These are phyloP conservation scores for Morpho deidamia DNA, from an alignment of 2,888 invertebrate species.

Conservation along the genomic window DNA sequence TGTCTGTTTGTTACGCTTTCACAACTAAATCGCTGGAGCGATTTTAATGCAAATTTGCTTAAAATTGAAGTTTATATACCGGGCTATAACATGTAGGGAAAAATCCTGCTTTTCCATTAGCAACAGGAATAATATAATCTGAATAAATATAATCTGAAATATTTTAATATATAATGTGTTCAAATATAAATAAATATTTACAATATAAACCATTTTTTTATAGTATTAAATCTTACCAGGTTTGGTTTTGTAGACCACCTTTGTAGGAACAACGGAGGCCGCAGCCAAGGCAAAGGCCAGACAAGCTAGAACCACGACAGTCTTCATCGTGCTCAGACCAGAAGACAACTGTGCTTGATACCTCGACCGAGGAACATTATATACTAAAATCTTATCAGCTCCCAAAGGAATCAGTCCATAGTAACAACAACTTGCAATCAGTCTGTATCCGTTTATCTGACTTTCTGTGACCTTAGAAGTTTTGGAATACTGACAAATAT, in stretches of 20 bases:
- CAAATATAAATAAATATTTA: too few relatives aligned
- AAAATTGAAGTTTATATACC: too few relatives aligned
- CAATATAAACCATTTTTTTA: too few relatives aligned
- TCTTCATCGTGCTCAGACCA: slow-evolving; percentile 59
- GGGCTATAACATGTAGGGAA: too few relatives aligned
- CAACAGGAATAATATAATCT: too few relatives aligned
- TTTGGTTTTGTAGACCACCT: slow-evolving; percentile 31
- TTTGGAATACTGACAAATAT: slow-evolving; percentile 4
- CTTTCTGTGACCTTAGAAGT: slow-evolving; percentile 18
- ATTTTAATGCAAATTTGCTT: too few relatives aligned
- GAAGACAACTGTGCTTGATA: slow-evolving; percentile 49
- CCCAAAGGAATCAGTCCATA: slow-evolving; percentile 12
- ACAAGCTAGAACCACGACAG: slow-evolving; percentile 61
- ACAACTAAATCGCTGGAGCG: too few relatives aligned
- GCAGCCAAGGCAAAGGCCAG: slow-evolving; percentile 53
- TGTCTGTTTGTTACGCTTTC: too few relatives aligned
- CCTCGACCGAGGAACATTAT: slow-evolving; percentile 21
- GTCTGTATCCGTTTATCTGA: slow-evolving; percentile 19
- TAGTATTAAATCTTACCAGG: slow-evolving; percentile 19
- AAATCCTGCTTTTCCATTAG: too few relatives aligned
- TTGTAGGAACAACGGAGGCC: slow-evolving; percentile 31
- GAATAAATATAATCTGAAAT: too few relatives aligned
- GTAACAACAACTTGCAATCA: slow-evolving; percentile 21
- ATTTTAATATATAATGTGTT: too few relatives aligned
- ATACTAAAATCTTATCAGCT: slow-evolving; percentile 30